Evolutionary conservation across 2,797 vertebrate species (phyloP).

Genomic region (Danio albolineatus): DNA sequence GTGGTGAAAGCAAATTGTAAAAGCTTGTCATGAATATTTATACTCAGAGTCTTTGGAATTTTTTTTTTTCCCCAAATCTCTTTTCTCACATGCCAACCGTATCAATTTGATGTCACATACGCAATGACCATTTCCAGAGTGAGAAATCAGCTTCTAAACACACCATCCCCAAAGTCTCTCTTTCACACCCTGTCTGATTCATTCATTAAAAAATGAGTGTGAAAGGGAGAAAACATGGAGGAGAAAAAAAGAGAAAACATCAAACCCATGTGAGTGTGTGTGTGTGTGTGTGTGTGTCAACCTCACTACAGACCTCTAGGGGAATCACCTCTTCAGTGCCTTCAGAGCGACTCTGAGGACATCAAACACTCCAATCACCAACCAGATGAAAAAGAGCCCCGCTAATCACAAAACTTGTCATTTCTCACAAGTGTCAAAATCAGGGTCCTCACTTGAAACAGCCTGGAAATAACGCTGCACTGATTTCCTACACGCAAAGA

Average conservation of each 20-base stretch:
- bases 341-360: slow-evolving; percentile 56
- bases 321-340: slow-evolving; percentile 55
- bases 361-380: slow-evolving; percentile 66
- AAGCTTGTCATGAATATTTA: slow-evolving; percentile 20
- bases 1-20: not conserved
- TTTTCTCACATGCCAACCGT: slow-evolving; percentile 14
- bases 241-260: slow-evolving; percentile 47
- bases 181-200: slow-evolving; percentile 63
- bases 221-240: slow-evolving; percentile 32
- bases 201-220: slow-evolving; percentile 53
- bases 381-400: slow-evolving; percentile 57
- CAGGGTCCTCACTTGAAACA: slow-evolving; percentile 45
- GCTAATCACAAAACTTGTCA: slow-evolving; percentile 63
- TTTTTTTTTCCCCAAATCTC: not conserved
- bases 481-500: slow-evolving; percentile 38
- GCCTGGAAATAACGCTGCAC: slow-evolving; percentile 39
- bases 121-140: slow-evolving; percentile 43
- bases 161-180: slow-evolving; percentile 47
- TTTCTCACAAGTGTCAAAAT: slow-evolving; percentile 56
- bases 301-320: slow-evolving; percentile 51
- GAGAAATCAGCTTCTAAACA: slow-evolving; percentile 43
- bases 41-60: not conserved
- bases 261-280: slow-evolving; percentile 41
- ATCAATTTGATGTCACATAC: slow-evolving; percentile 40
- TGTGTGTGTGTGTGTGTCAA: slow-evolving; percentile 63